Evolutionary conservation across 2,113 vertebrate genomes (phyloP), one percentile per base, ranked within the genome.

Genomic region (Hassar affinis): DNA sequence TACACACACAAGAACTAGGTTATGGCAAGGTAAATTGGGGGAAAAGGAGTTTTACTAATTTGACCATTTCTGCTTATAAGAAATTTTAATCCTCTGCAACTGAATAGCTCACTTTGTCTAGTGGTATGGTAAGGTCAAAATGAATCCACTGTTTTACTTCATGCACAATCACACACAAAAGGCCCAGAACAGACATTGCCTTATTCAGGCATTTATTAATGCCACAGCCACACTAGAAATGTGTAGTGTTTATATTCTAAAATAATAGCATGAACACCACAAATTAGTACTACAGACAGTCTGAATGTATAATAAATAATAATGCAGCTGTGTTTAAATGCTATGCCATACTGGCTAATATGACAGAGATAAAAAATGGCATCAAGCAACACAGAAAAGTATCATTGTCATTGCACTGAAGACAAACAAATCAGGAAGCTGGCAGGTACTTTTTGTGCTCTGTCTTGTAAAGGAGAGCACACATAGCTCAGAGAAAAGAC

Each of bases 401-500:
- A 81, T 66, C 20, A 59, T 11, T 30, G 6, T 61, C 38, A 30
- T 2, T 62, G 3, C 56, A 27, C 9, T 61, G 51, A 52, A 35
- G 20, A 15, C 18, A 68, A n/a, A 78, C 38, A 57, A 52, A 49
- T 0, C 57, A 79, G n/a, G 57, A 79, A 79, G 18, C 38, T n/a
- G 10, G 1, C 57, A 30, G 12, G 2, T 17, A 51, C 45, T 38
- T 80, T 12, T 47, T 80, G 45, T 38, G 62, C 54, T 77, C 1
- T 20, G 17, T 38, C 51, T 52, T 33, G 8, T 54, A 35, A 20
- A 35, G 74, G 9, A 56, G 51, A 68, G 11, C 33, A 6, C 25
- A 27, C 12, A 51, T 42, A 51, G 11, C 11, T 51, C 11, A 51
- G 49, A 12, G 11, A 51, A 90, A 92, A 90, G 76, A 84, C 68